Evolutionary conservation across 1,140 invertebrate species (phyloP), one percentile per base, ranked within the genome.

Genomic region (Chrysopa pallens): DNA sequence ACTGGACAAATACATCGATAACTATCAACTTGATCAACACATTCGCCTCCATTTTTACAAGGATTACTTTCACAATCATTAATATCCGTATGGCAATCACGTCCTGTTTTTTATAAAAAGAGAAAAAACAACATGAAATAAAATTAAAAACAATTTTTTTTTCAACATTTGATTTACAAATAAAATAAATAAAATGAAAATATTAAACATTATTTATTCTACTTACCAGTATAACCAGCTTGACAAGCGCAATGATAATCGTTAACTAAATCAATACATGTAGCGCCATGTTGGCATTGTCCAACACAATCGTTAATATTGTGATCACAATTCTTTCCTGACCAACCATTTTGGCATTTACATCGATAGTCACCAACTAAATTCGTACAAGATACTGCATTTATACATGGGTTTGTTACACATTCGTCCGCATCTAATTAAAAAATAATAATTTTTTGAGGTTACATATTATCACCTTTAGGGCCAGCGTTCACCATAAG

Each of bases 291-390:
- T 48, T 78, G 69, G 62, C 88, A 94, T 53, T 89, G 88, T 4
- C 81, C 82, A 7, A 76, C 70, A 63, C 92, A 96, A 58, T 84
- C 84, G 59, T 89, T 76, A 55, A 92, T 87, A 60, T 92, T 88
- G 52, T 80, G 73, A 50, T 84, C 79, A 64, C 90, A 95, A 50
- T 84, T 79, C 58, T 83, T 79, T 13, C 75, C 87, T 6, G 75
- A 80, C 84, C 91, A 97, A 15, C 92, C 87, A 39, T 78, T 74
- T 33, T 77, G 66, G 60, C 84, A 81, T 49, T 76, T 64, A 60
- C 86, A 94, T 52, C 72, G 67, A 60, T 89, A 93, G 42, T 85
- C 82, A 1, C 90, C 90, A 3, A 74, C 73, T 27, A 80, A 63
- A 62, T 88, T 88, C 50, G 75, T 69, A 58, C 85, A 90, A 8